phyloP scores from a whole-genome alignment of 2,797 vertebrate genomes.

The Neolamprologus multifasciatus region DNA sequence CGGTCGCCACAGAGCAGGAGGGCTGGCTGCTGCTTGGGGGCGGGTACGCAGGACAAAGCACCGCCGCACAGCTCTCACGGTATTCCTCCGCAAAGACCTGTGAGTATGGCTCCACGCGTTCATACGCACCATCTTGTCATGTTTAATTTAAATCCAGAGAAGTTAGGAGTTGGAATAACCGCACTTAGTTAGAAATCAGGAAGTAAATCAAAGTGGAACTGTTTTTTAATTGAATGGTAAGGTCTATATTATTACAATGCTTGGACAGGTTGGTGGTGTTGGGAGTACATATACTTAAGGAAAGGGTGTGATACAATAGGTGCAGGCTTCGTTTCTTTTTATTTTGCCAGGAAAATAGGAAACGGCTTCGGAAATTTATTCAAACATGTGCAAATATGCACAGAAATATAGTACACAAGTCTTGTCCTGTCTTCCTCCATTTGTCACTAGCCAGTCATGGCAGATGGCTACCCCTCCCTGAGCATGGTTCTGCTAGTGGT shows the following conservation, averaged over 20 bases:
- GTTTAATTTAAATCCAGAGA: neutral
- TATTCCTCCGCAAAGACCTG: conserved; percentile 66
- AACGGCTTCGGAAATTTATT: neutral
- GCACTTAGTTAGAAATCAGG: neutral
- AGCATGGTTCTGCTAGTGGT: neutral
- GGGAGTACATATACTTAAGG: neutral
- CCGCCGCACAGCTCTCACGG: conserved; percentile 7
- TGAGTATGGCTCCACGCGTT: neutral
- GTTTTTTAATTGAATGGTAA: neutral
- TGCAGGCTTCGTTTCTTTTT: neutral
- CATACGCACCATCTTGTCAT: neutral
- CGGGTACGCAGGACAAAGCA: conserved; percentile 30
- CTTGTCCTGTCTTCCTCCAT: neutral
- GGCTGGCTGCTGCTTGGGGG: conserved; percentile 26
- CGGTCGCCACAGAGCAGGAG: conserved; percentile 23
- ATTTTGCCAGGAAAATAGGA: neutral
- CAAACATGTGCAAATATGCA: neutral
- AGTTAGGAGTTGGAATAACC: neutral
- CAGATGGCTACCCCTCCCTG: neutral
- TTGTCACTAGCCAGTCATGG: neutral
- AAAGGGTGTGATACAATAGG: neutral
- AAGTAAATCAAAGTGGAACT: neutral
- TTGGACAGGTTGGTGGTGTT: neutral
- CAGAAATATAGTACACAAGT: neutral
- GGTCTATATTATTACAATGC: neutral